Evolutionary conservation across 2,888 invertebrate genomes (phyloP).

Genomic region (Carpatolechia fugitivella): DNA sequence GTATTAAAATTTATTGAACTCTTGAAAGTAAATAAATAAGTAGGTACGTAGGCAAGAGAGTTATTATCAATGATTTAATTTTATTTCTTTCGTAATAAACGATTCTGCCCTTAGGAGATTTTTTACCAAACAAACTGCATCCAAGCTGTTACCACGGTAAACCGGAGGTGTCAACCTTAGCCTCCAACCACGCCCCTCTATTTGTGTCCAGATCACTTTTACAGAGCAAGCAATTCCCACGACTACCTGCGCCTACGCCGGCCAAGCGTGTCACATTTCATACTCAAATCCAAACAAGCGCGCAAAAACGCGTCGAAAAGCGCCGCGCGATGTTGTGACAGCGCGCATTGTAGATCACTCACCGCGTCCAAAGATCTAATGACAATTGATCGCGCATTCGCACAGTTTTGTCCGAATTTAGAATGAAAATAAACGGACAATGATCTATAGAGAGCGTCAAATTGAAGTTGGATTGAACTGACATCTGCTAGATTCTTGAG

Average conservation of each 20-base stretch:
- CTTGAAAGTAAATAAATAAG: too few species aligned
- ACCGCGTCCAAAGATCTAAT: background rate
- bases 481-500: conserved; percentile 4
- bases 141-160: too few species aligned
- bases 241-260: conserved; percentile 3
- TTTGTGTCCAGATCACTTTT: background rate
- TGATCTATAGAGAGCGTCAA: background rate
- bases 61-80: too few species aligned
- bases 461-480: background rate
- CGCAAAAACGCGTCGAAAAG: background rate
- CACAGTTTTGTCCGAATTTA: background rate
- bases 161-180: conserved; percentile 4
- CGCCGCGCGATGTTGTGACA: background rate
- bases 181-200: background rate
- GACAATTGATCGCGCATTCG: background rate
- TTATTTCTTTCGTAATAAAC: too few species aligned
- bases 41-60: too few species aligned
- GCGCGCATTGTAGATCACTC: background rate
- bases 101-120: too few species aligned
- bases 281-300: background rate
- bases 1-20: too few species aligned
- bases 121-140: too few species aligned
- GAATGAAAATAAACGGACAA: background rate
- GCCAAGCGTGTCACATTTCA: background rate
- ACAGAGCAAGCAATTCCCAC: background rate